Percentiles rank a stretch among this genome's conserved stretches.
Evolutionary conservation across 53 echinoderm and acorn worm genomes (phyloP).

Genomic region (Holothuria leucospilota): DNA sequence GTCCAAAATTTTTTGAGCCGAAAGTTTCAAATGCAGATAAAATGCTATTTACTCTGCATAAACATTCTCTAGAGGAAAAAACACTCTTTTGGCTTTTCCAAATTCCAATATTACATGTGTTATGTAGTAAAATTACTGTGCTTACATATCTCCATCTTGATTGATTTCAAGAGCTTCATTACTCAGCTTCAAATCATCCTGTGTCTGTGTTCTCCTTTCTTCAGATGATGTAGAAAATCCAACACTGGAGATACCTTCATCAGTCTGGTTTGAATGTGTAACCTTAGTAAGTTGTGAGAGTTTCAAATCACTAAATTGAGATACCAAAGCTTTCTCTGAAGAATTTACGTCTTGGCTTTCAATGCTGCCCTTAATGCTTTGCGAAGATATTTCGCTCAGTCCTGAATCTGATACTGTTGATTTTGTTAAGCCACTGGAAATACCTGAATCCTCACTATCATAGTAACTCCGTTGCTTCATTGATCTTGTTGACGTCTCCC

Average conservation of each 20-base stretch:
- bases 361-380: background rate
- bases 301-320: slow-evolving; percentile 12
- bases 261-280: background rate
- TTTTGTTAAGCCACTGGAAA: background rate
- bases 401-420: slow-evolving; percentile 12
- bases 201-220: slow-evolving; percentile 2
- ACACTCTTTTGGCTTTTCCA: too few species aligned
- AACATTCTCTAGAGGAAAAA: too few species aligned
- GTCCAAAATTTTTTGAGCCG: too few species aligned
- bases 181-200: slow-evolving; percentile 1
- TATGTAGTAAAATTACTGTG: background rate
- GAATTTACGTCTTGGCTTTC: too few species aligned
- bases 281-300: background rate
- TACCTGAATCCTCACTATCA: slow-evolving; percentile 15
- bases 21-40: too few species aligned
- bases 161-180: slow-evolving; percentile 17
- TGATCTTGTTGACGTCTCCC: too few species aligned
- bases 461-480: too few species aligned
- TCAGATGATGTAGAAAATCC: background rate
- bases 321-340: background rate
- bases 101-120: too few species aligned
- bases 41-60: too few species aligned
- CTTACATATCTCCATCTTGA: slow-evolving; percentile 47
- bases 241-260: background rate
- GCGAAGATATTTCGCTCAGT: background rate